phyloP scores from a whole-genome alignment of 2,797 vertebrate genomes.

The Brachyrhaphis roseni region DNA sequence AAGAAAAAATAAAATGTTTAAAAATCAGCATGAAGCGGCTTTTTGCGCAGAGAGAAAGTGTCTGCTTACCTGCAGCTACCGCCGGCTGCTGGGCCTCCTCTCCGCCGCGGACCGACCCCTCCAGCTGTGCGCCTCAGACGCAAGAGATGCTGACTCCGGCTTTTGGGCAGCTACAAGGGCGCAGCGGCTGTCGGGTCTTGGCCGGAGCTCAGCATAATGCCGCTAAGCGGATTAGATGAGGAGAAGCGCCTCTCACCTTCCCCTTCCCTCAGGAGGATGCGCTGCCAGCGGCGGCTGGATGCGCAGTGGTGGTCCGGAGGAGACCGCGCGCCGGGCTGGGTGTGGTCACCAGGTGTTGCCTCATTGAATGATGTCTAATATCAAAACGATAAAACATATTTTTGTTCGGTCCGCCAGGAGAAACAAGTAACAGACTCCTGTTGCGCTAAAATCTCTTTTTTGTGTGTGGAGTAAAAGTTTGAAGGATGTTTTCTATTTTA shows the following conservation, averaged over 20 bases:
- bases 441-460: neutral
- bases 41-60: neutral
- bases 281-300: slow-evolving; percentile 27
- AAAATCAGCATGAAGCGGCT: neutral
- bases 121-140: slow-evolving; percentile 73
- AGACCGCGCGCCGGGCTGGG: neutral
- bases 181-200: slow-evolving; percentile 73
- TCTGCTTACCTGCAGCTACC: slow-evolving; percentile 48
- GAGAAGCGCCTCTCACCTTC: slow-evolving; percentile 55
- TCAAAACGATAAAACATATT: neutral
- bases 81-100: slow-evolving; percentile 32
- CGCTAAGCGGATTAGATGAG: slow-evolving; percentile 86
- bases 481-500: neutral
- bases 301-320: neutral
- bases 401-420: neutral
- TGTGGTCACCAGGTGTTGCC: slow-evolving; percentile 1
- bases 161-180: slow-evolving; percentile 79
- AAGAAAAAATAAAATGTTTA: neutral
- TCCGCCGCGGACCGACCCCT: slow-evolving; percentile 34
- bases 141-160: slow-evolving; percentile 75
- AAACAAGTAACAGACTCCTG: no score
- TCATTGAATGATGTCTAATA: neutral
- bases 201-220: slow-evolving; percentile 83
- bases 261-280: slow-evolving; percentile 52
- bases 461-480: neutral